Conservation (phyloP, 2,797 vertebrate genomes). For the Enteromius unitaeniatus region DNA sequence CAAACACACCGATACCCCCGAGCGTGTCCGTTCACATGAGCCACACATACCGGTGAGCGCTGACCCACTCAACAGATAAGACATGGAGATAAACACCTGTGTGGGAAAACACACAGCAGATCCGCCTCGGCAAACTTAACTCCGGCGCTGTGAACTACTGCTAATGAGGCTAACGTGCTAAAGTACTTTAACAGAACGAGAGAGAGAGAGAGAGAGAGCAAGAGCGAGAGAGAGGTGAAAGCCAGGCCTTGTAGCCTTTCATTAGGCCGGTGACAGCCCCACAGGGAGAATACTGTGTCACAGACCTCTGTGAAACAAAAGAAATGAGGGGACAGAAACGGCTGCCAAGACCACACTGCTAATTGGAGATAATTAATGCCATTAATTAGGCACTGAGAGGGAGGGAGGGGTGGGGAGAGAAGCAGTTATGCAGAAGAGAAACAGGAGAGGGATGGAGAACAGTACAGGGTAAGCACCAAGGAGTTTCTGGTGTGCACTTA, state of each 20-base stretch:
- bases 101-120: conserved; percentile 39
- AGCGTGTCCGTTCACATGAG: conserved; percentile 45
- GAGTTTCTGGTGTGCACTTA: conserved; percentile 28
- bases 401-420: conserved; percentile 13
- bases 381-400: conserved; percentile 64
- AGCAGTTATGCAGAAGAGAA: conserved; percentile 53
- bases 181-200: conserved; percentile 26
- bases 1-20: conserved; percentile 40
- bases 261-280: conserved; percentile 64
- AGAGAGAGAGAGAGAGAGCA: conserved; percentile 8
- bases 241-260: conserved; percentile 59
- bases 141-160: conserved; percentile 34
- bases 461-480: conserved; percentile 18
- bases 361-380: conserved; percentile 70
- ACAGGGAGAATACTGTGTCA: conserved; percentile 63
- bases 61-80: conserved; percentile 44
- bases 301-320: conserved; percentile 61
- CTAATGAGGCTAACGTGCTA: conserved; percentile 45
- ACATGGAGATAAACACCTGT: conserved; percentile 40
- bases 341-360: conserved; percentile 62
- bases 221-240: conserved; percentile 31
- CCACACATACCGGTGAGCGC: conserved; percentile 18
- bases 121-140: conserved; percentile 30
- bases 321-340: conserved; percentile 57
- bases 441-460: conserved; percentile 45